Conservation (phyloP, 2,888 invertebrate species). For the Nezara viridula region DNA sequence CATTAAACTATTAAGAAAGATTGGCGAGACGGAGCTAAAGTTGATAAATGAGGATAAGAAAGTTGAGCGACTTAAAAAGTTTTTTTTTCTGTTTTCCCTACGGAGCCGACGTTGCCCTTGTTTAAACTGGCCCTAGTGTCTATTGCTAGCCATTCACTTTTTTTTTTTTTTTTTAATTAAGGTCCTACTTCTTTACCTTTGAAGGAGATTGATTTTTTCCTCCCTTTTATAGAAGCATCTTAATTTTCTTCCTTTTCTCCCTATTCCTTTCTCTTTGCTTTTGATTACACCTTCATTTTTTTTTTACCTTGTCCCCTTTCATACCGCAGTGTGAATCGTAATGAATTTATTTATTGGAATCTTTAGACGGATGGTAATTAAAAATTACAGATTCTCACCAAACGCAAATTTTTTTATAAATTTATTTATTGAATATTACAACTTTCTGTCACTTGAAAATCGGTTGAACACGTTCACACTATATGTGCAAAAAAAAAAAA, state of each 20-base stretch:
- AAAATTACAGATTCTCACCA: background rate
- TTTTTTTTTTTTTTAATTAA: constrained; percentile 37
- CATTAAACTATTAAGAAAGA: constrained; percentile 26
- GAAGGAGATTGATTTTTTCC: constrained; percentile 41
- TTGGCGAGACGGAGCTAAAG: constrained; percentile 16
- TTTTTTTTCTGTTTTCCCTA: background rate
- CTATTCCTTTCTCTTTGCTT: constrained; percentile 6
- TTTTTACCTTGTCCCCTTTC: background rate
- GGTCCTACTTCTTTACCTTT: constrained; percentile 13
- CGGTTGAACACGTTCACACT: no score
- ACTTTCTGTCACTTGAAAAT: no score
- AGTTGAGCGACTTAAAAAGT: background rate
- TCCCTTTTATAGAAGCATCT: background rate
- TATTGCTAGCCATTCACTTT: constrained; percentile 5
- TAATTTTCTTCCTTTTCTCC: background rate
- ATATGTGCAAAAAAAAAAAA: no score
- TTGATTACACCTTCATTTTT: background rate
- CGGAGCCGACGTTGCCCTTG: background rate
- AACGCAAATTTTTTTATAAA: no score
- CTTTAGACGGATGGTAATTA: background rate
- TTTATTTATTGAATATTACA: no score
- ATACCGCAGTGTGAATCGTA: background rate
- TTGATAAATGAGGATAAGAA: constrained; percentile 14
- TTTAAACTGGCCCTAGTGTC: background rate
- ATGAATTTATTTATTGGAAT: background rate